Percentiles rank a stretch among this genome's conserved stretches.
Conservation (phyloP, 2,113 vertebrate species). For the Cephalopterus ornatus region DNA sequence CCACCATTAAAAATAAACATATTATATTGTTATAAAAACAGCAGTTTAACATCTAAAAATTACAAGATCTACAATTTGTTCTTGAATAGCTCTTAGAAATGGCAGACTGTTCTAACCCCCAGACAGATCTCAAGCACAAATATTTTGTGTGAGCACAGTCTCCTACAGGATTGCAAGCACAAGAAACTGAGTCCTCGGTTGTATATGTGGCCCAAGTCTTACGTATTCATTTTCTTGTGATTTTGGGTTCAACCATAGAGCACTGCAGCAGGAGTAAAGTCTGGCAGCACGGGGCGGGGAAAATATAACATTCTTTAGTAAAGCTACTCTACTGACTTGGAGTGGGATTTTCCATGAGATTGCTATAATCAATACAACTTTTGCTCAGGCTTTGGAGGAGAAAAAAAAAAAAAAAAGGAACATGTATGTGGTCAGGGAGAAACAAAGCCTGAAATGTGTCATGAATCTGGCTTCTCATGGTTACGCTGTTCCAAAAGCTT, state of each 20-base stretch:
- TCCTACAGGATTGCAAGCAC: neutral
- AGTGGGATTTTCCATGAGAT: neutral
- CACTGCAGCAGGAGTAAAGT: neutral
- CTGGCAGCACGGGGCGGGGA: neutral
- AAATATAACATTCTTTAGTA: neutral
- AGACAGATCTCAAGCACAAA: neutral
- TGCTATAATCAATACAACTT: neutral
- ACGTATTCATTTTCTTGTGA: neutral
- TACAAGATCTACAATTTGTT: neutral
- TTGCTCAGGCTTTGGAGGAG: neutral
- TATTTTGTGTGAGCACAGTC: neutral
- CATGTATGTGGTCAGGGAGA: neutral
- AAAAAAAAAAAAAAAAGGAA: neutral
- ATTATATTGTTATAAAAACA: neutral
- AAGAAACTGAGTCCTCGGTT: neutral
- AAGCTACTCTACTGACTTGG: neutral
- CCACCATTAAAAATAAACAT: neutral
- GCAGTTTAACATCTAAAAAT: neutral
- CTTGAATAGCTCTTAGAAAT: neutral
- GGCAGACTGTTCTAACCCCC: neutral
- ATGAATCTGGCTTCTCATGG: constrained; percentile 13
- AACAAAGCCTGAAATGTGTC: constrained; percentile 40
- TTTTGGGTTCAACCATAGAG: neutral
- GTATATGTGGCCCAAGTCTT: neutral
- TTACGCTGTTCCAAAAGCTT: neutral